Conservation (phyloP, 2,888 invertebrate genomes). For the Tetragnatha montana region DNA sequence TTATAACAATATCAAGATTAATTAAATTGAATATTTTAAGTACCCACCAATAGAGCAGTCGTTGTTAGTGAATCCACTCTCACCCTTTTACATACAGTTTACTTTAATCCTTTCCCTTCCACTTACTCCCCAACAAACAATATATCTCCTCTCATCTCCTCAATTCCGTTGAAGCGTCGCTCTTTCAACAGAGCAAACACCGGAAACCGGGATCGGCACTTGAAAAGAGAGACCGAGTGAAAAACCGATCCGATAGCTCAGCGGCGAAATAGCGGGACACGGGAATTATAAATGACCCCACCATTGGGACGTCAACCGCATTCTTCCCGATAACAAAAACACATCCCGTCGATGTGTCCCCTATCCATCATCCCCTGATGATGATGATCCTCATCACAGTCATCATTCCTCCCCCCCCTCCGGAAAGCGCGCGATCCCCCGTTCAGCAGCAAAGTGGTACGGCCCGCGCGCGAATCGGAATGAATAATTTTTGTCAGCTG, state of each 20-base stretch:
- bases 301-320: constrained; percentile 57
- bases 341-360: constrained; percentile 37
- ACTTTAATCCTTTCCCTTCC: no score
- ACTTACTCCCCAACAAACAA: not conserved
- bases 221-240: not conserved
- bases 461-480: not conserved
- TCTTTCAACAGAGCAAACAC: not conserved
- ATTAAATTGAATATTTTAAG: no score
- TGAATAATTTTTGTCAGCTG: not conserved
- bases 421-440: not conserved
- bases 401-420: constrained; percentile 26
- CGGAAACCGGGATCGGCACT: not conserved
- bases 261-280: not conserved
- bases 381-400: constrained; percentile 56
- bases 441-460: constrained; percentile 12
- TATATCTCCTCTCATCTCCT: not conserved
- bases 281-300: constrained; percentile 41
- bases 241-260: not conserved
- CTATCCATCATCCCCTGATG: constrained; percentile 56
- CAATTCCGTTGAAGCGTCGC: not conserved
- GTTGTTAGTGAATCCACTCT: no score
- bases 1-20: no score
- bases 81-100: no score
- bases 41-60: no score
- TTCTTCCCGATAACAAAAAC: constrained; percentile 57